A percentile compares a stretch with the other conserved stretches of the same genome.
These are phyloP conservation scores for Aplochiton taeniatus DNA, from an alignment of 2,797 vertebrate genomes.

Conservation along the genomic window DNA sequence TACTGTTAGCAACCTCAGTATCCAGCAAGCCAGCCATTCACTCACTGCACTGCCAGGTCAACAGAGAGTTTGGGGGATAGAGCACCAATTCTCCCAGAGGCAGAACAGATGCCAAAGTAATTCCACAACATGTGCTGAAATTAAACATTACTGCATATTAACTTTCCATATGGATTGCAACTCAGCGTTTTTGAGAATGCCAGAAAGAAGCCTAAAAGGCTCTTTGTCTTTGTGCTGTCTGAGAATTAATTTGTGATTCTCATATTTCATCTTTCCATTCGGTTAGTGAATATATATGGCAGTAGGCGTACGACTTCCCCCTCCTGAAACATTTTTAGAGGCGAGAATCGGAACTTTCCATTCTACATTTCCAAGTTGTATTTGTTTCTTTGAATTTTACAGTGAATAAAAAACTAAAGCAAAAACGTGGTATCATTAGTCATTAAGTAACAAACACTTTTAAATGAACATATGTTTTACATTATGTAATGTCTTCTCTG, in stretches of 20 bases:
- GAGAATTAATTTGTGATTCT: constrained; percentile 76
- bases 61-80: constrained; percentile 52
- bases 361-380: constrained; percentile 56
- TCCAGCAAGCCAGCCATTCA: constrained; percentile 59
- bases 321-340: constrained; percentile 44
- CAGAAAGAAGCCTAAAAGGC: constrained; percentile 72
- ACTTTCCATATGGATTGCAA: constrained; percentile 83
- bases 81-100: constrained; percentile 72
- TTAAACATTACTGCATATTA: constrained; percentile 81
- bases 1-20: constrained; percentile 64
- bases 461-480: not conserved
- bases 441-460: too few relatives aligned
- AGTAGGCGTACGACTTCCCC: constrained; percentile 51
- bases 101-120: constrained; percentile 80
- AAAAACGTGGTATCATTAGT: too few relatives aligned
- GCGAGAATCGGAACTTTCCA: constrained; percentile 54
- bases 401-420: constrained; percentile 23
- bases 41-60: constrained; percentile 62
- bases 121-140: constrained; percentile 84
- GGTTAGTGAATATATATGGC: constrained; percentile 67
- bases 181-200: constrained; percentile 74
- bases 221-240: constrained; percentile 81
- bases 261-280: constrained; percentile 82
- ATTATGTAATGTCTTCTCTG: constrained; percentile 1
- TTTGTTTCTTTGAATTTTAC: constrained; percentile 43